Evolutionary conservation across 2,888 invertebrate species (phyloP).

Genomic region (Abrostola triplasia): DNA sequence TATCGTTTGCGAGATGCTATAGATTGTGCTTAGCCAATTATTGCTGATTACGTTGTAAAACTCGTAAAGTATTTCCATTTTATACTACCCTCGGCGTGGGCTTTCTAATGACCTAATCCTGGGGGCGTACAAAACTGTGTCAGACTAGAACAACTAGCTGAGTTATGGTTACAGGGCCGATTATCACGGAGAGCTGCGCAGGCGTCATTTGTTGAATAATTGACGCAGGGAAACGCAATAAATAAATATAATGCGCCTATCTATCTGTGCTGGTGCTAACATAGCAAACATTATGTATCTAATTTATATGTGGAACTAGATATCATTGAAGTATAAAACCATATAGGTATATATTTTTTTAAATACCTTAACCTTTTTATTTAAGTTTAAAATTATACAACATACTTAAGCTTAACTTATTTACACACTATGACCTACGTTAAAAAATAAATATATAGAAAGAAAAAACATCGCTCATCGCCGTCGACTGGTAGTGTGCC

Average conservation of each 20-base stretch:
- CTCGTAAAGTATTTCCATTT: conserved; percentile 35
- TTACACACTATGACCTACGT: too few relatives aligned
- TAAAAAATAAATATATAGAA: too few relatives aligned
- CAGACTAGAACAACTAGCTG: conserved; percentile 58
- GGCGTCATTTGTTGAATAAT: conserved; percentile 70
- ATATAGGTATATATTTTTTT: too few relatives aligned
- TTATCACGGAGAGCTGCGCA: conserved; percentile 66
- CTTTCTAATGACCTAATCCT: conserved; percentile 65
- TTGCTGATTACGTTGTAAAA: conserved; percentile 32
- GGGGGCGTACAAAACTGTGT: conserved; percentile 66
- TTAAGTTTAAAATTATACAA: too few relatives aligned
- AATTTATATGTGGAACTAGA: too few relatives aligned
- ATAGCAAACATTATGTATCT: too few relatives aligned
- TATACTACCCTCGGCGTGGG: conserved; percentile 56
- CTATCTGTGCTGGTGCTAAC: conserved; percentile 7
- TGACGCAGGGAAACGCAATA: conserved; percentile 57
- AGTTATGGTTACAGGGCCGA: conserved; percentile 66
- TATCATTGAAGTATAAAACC: too few relatives aligned
- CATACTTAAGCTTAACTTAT: too few relatives aligned
- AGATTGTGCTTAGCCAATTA: conserved; percentile 33
- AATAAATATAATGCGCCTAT: conserved; percentile 35
- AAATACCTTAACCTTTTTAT: too few relatives aligned
- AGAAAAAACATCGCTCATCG: too few relatives aligned
- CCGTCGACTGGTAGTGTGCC: too few relatives aligned
- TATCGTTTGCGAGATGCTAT: conserved; percentile 19